Conservation (phyloP, 2,888 invertebrate genomes). For the Latrodectus hesperus region DNA sequence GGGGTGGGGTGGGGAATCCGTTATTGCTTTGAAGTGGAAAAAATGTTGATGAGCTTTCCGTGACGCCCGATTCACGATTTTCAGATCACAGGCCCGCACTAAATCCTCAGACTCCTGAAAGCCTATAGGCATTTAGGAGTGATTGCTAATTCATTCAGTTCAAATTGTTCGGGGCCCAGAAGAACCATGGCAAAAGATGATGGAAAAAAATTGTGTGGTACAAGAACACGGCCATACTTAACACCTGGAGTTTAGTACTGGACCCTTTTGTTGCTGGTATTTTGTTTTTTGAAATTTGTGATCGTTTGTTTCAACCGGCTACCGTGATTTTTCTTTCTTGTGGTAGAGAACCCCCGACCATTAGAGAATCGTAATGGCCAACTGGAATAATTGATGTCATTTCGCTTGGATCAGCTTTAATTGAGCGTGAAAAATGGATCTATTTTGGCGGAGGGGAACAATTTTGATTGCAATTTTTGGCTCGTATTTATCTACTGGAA, state of each 20-base stretch:
- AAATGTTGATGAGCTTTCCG: constrained; percentile 42
- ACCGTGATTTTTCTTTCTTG: constrained; percentile 20
- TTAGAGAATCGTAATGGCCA: constrained; percentile 6
- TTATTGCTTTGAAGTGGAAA: constrained; percentile 16
- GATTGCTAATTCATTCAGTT: constrained; percentile 34
- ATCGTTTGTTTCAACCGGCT: constrained; percentile 46
- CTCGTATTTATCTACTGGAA: neutral
- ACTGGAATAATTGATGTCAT: constrained; percentile 42
- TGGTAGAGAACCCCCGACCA: neutral
- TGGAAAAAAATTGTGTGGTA: neutral
- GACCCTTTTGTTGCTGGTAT: constrained; percentile 8
- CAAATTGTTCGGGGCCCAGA: constrained; percentile 10
- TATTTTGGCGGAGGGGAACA: constrained; percentile 4
- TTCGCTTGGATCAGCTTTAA: constrained; percentile 16
- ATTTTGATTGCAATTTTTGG: constrained; percentile 5
- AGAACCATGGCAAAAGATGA: neutral
- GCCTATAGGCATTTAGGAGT: constrained; percentile 9
- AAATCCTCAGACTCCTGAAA: neutral
- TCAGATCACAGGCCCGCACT: constrained; percentile 10
- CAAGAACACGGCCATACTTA: constrained; percentile 27
- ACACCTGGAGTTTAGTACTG: constrained; percentile 48
- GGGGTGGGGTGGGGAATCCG: neutral
- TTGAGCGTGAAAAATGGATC: constrained; percentile 52
- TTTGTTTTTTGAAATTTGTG: constrained; percentile 41
- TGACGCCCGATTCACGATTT: constrained; percentile 43